Base-by-base conservation (phyloP, 2,797 vertebrate genomes). In the Lithobates pipiens region DNA sequence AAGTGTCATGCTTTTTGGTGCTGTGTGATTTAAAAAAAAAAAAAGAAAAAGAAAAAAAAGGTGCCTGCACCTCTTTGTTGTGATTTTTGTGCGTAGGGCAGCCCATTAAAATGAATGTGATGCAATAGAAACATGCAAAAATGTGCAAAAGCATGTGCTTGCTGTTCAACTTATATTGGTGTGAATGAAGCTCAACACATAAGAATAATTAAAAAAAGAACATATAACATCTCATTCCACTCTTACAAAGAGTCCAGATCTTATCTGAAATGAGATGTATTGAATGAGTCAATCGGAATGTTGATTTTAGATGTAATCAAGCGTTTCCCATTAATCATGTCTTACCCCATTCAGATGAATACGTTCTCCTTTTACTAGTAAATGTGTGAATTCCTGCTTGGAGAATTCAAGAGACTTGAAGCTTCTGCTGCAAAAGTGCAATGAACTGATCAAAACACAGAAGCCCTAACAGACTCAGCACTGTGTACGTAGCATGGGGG, bases 361-460 rank as follows among this genome's bases (percentile, higher is more conserved):
- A 25, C 65, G 57, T 65, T 16, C 2, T 76, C 54, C 68, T 79
- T 79, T 25, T 39, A 23, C 25, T 16, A 10, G 9, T 42, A 42
- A 65, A 32, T 39, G 25, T 32, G 16, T 68, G 39, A 79, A 27
- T 46, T 69, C 39, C 77, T 79, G 63, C 21, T 5, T 69, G 63
- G 29, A 25, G 46, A 68, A 46, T 46, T 46, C 25, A 46, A 2
- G 10, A 46, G 63, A 32, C 36, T 46, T 68, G 25, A 44, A 23
- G 10, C 11, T 65, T 39, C 76, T 65, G 36, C n/a, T 68, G 39
- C 68, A 78, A 68, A 67, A 67, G 76, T 79, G 63, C 63, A 68
- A 25, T 29, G 63, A 39, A 25, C n/a, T 78, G 76, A 78, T 42
- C 13, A 77, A 27, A 79, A 69, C 27, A 29, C 25, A 69, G 25